A percentile compares a stretch with the other conserved stretches of the same genome.
Conservation (phyloP, 2,113 vertebrate genomes). For the Oreochromis tanganicae region DNA sequence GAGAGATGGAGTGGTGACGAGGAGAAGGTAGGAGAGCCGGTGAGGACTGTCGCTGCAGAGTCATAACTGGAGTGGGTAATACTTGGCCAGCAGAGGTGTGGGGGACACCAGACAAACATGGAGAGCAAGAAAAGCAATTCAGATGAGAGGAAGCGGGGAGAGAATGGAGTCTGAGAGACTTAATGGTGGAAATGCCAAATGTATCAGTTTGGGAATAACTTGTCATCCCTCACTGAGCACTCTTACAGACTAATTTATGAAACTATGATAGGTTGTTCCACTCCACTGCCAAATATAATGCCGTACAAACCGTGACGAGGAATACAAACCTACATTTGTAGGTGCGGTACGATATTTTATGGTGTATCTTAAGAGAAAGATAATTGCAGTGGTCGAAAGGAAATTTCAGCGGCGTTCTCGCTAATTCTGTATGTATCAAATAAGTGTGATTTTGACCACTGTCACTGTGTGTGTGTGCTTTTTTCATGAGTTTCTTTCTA, state of each 20-base stretch:
- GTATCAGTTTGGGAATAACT: slow-evolving; percentile 35
- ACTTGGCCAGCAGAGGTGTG: slow-evolving; percentile 13
- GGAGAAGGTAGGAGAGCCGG: slow-evolving; percentile 28
- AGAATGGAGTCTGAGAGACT: slow-evolving; percentile 7
- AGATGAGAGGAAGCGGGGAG: slow-evolving; percentile 17
- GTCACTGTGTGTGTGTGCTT: neutral
- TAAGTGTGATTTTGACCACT: neutral
- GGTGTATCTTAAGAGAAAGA: slow-evolving; percentile 1
- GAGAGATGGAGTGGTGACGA: slow-evolving; percentile 36
- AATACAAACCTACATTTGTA: slow-evolving; percentile 22
- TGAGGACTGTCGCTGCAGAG: slow-evolving; percentile 50
- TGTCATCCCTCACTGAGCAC: slow-evolving; percentile 34
- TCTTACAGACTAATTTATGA: slow-evolving; percentile 50
- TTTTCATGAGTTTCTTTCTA: neutral
- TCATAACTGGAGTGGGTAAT: slow-evolving; percentile 43
- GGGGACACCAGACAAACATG: neutral
- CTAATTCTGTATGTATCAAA: neutral
- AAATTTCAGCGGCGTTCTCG: neutral
- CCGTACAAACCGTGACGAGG: slow-evolving; percentile 18
- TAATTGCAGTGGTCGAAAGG: neutral
- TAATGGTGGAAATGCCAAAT: slow-evolving; percentile 33
- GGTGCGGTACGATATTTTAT: slow-evolving; percentile 18
- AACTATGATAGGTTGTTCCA: slow-evolving; percentile 47
- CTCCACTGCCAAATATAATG: slow-evolving; percentile 22
- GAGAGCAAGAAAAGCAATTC: slow-evolving; percentile 32